Base-by-base conservation (phyloP, 2,113 vertebrate genomes). In the Muntiacus muntjak region DNA sequence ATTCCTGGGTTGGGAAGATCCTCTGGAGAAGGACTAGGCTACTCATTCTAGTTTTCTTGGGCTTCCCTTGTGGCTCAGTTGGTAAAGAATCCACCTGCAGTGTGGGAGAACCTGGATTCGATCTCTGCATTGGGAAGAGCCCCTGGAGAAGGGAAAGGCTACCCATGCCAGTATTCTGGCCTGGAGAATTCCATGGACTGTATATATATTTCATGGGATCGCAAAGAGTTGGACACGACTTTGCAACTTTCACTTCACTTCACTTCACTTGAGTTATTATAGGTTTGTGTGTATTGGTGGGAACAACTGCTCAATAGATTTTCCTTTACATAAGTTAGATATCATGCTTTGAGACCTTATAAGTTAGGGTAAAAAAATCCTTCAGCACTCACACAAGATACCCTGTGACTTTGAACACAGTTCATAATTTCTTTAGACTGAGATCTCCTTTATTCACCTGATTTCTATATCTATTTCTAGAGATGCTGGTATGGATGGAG, bases 31-130 rank as follows among this genome's bases (percentile, higher is more conserved):
- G n/a, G 10, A 19, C 12, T 40, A 71, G n/a, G 67, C n/a, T 74
- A 40, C n/a, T n/a, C 67, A 74, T 40, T 74, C 19, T n/a, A 13
- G 19, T 74, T 74, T 23, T 74, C 19, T 40, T 40, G 67, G 67
- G 67, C 67, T 74, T 74, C 19, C 67, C 10, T 40, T 40, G n/a
- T 74, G n/a, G 5, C 19, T 25, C n/a, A 74, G 5, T 74, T 74
- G 67, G 10, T 74, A 74, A 74, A 74, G 21, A 74, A 74, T 74
- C 67, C 10, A 74, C 4, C 36, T 40, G 67, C 10, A 40, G 21
- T 40, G 10, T 2, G 10, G 21, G 36, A 74, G 36, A 74, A 74
- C 19, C n/a, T 13, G 67, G n/a, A 10, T 25, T 74, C 0, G 0
- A 40, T 40, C 36, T 74, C 67, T 74, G 19, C 40, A 2, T 40